A percentile compares a stretch with the other conserved stretches of the same genome.
These are phyloP conservation scores for Lithophane socia DNA, from an alignment of 2,888 invertebrate genomes.

Conservation along the genomic window DNA sequence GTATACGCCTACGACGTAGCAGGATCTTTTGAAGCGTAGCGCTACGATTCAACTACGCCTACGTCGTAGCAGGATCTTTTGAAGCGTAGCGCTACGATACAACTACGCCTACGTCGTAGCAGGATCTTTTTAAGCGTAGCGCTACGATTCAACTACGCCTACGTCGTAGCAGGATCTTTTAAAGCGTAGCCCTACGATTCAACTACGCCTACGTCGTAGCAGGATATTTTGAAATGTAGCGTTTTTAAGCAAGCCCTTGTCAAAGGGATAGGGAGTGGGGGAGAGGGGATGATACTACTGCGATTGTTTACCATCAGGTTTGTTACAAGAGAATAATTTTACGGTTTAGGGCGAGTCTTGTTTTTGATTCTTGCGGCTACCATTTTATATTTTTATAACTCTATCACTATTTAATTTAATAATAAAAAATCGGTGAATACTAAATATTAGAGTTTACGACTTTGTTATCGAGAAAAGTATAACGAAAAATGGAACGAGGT, in stretches of 20 bases:
- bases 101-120: constrained; percentile 14
- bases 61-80: constrained; percentile 25
- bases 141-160: constrained; percentile 4
- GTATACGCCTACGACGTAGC: constrained; percentile 17
- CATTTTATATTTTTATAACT: constrained; percentile 30
- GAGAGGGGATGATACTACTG: no score
- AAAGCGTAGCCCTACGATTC: constrained; percentile 9
- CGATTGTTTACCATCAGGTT: no score
- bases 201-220: constrained; percentile 12
- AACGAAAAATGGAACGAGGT: constrained; percentile 44
- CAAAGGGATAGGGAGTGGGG: no score
- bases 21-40: constrained; percentile 7
- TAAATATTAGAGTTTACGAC: constrained; percentile 28
- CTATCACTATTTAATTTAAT: constrained; percentile 9
- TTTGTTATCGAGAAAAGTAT: constrained; percentile 11
- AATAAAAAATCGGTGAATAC: constrained; percentile 14
- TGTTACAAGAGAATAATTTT: background rate
- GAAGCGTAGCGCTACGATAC: constrained; percentile 8
- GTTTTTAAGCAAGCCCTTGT: background rate
- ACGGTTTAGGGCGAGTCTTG: background rate
- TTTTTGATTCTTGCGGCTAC: background rate
- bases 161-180: constrained; percentile 25
- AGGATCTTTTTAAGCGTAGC: constrained; percentile 1
- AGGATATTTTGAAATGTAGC: constrained; percentile 5
- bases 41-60: constrained; percentile 8